Evolutionary conservation across 2,888 invertebrate genomes (phyloP), one percentile per base, ranked within the genome.

Genomic region (Agrenia bidenticulata): DNA sequence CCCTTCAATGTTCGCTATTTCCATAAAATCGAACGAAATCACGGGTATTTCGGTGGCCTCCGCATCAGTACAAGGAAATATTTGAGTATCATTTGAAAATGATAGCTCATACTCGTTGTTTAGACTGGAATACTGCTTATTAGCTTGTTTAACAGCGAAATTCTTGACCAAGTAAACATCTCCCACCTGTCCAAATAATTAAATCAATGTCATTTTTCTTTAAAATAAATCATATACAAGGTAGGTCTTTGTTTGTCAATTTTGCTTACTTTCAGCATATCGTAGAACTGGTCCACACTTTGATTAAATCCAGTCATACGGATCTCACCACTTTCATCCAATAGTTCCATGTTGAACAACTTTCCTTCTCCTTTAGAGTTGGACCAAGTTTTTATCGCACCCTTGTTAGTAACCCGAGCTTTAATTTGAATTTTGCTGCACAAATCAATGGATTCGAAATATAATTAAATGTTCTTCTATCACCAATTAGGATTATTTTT

Each of bases 41-140:
- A 85, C 83, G 1, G 96, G 95, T 76, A 95, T 86, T 1, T 85
- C 84, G 0, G 81, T 78, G 0, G 81, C 78, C 49, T 86, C 86
- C 1, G 59, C 2, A 26, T 86, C 87, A 42, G 74, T 50, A 65
- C 84, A 84, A 1, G 80, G 81, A 13, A 80, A 77, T 1, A 85
- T 78, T 77, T 81, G 83, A 0, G 93, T 89, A 51, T 96, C 94
- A 7, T 82, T 80, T 13, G 83, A 87, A 77, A 97, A 87, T 1
- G 92, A 89, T 88, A 99, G 90, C 80, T 99, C 99, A 78, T 97
- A 99, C 79, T 98, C 97, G 79, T 97, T 94, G 73, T 91, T 90
- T 5, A 95, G 80, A 41, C 83, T 85, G 37, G 86, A 85, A 80
- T 85, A 99, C 78, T 91, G 89, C 78, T 94, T 96, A 80, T 99